Conservation (phyloP, 2,113 vertebrate species). For the Hydrochoerus hydrochaeris region DNA sequence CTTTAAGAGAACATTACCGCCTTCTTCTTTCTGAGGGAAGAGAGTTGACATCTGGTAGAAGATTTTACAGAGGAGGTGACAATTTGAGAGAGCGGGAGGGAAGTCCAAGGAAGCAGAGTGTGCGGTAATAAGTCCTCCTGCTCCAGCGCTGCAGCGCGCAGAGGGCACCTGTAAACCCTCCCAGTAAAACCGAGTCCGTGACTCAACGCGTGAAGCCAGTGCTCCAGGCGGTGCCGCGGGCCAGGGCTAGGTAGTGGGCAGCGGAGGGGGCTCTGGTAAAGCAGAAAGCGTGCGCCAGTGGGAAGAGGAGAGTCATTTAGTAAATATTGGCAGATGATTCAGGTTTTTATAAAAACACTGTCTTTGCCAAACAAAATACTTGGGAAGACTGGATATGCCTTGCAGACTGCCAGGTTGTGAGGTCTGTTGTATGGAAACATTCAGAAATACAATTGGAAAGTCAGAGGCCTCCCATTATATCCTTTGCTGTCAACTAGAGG, state of each 20-base stretch:
- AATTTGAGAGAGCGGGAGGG: constrained; percentile 51
- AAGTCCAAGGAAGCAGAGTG: constrained; percentile 10
- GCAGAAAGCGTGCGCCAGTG: constrained; percentile 2
- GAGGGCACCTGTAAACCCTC: background rate
- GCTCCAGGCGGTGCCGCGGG: background rate
- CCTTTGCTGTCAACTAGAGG: constrained; percentile 39
- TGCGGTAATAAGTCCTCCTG: background rate
- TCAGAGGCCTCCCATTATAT: constrained; percentile 55
- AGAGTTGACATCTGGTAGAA: constrained; percentile 40
- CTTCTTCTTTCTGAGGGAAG: background rate
- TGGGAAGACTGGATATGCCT: constrained; percentile 40
- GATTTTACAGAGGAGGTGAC: constrained; percentile 52
- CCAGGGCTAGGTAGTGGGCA: background rate
- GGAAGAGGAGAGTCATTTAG: constrained; percentile 30
- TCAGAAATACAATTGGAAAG: constrained; percentile 44
- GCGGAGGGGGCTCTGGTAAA: background rate
- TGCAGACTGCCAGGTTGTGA: constrained; percentile 32
- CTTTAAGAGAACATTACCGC: background rate
- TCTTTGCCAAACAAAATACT: constrained; percentile 60
- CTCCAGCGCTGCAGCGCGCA: background rate
- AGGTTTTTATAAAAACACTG: constrained; percentile 60
- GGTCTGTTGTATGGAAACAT: constrained; percentile 31
- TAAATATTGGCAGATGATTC: constrained; percentile 51
- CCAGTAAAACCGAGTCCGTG: background rate
- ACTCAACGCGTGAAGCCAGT: background rate